Conservation (phyloP, 2,797 vertebrate species). For the Chaenodraco wilsoni region DNA sequence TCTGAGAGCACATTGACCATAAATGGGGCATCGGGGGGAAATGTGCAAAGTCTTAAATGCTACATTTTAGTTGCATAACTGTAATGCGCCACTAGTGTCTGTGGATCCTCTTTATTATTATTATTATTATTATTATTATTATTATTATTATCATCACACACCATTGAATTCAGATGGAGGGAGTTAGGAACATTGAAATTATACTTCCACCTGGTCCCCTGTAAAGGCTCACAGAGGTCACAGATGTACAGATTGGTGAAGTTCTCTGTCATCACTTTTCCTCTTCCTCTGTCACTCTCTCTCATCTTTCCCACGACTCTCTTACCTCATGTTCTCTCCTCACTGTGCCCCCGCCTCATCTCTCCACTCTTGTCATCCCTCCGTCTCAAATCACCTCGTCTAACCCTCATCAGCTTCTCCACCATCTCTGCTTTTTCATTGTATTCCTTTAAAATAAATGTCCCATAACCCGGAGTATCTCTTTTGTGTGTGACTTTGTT, state of each 20-base stretch:
- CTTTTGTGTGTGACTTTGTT: no score
- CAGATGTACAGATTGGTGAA: background rate
- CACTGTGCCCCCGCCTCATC: slow-evolving; percentile 9
- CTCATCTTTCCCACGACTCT: slow-evolving; percentile 57
- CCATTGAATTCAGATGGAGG: background rate
- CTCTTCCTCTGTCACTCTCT: slow-evolving; percentile 22
- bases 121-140: no score
- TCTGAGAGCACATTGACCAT: no score
- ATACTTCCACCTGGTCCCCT: slow-evolving; percentile 26
- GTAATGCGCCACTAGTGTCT: no score
- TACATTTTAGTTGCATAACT: no score
- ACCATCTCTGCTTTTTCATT: slow-evolving; percentile 7
- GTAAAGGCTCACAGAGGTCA: slow-evolving; percentile 14
- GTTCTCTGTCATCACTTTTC: slow-evolving; percentile 21
- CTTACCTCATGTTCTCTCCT: slow-evolving; percentile 43
- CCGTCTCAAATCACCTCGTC: slow-evolving; percentile 57
- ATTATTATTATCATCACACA: background rate
- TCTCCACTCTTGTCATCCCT: slow-evolving; percentile 60
- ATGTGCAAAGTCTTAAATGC: no score
- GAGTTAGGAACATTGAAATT: background rate
- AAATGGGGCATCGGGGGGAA: no score
- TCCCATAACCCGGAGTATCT: background rate
- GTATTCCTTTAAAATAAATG: slow-evolving; percentile 6
- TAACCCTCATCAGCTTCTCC: slow-evolving; percentile 34
- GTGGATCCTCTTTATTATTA: no score